Evolutionary conservation across 1,140 invertebrate species (phyloP).

Genomic region (Drosophila tani): DNA sequence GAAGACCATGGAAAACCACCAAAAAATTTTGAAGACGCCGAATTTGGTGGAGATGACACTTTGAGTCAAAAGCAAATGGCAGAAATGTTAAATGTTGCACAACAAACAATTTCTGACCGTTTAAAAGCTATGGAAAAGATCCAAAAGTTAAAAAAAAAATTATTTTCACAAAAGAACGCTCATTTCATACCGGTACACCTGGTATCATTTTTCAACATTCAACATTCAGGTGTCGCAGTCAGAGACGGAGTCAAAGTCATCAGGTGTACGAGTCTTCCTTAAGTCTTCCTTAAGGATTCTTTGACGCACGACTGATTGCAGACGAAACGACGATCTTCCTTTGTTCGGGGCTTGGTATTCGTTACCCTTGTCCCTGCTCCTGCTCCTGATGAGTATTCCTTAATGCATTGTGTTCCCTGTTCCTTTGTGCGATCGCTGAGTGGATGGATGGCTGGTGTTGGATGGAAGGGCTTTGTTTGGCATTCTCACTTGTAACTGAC

Average conservation of each 20-base stretch:
- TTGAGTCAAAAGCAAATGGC: too few relatives aligned
- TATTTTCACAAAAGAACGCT: too few relatives aligned
- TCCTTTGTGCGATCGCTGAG: constrained; percentile 38
- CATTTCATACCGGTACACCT: too few relatives aligned
- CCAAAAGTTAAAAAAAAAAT: too few relatives aligned
- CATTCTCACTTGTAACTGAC: constrained; percentile 28
- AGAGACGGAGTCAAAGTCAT: constrained; percentile 50
- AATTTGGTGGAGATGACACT: too few relatives aligned
- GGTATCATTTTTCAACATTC: constrained; percentile 65
- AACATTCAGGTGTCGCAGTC: constrained; percentile 67
- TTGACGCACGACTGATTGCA: constrained; percentile 69
- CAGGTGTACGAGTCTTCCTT: constrained; percentile 54
- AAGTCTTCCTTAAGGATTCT: constrained; percentile 68
- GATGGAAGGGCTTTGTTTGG: constrained; percentile 47
- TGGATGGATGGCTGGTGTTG: constrained; percentile 36
- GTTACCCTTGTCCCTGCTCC: constrained; percentile 22
- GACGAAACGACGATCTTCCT: constrained; percentile 48
- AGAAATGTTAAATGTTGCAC: too few relatives aligned
- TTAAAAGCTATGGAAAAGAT: too few relatives aligned
- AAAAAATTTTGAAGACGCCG: too few relatives aligned
- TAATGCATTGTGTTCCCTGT: constrained; percentile 51
- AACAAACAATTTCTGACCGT: too few relatives aligned
- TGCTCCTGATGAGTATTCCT: constrained; percentile 51
- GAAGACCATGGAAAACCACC: too few relatives aligned
- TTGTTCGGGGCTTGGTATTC: constrained; percentile 25